phyloP scores from a whole-genome alignment of 1,140 invertebrate species.

The Drosophila pruinosa region DNA sequence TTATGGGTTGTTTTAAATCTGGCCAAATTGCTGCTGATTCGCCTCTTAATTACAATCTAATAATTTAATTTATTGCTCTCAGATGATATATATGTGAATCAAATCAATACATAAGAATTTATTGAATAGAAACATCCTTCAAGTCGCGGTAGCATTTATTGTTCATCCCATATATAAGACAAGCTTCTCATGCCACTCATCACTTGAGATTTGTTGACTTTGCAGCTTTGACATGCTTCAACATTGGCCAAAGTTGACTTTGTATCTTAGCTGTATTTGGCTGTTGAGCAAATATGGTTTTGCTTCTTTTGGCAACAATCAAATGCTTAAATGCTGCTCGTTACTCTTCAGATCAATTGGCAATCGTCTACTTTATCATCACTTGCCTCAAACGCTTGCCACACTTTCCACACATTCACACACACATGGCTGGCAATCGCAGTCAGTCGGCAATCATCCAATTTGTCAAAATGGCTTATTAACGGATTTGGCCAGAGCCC shows the following conservation, averaged over 20 bases:
- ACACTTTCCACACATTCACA: slow-evolving; percentile 1
- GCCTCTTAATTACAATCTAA: no score
- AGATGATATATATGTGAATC: no score
- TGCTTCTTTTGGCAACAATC: slow-evolving; percentile 10
- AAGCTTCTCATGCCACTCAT: not conserved
- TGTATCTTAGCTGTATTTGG: slow-evolving; percentile 5
- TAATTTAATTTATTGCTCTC: no score
- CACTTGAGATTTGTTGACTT: not conserved
- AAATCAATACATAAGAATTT: no score
- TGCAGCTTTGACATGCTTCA: not conserved
- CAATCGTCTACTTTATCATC: slow-evolving; percentile 13
- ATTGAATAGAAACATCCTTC: no score
- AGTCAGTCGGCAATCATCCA: slow-evolving; percentile 64
- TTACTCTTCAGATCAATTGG: slow-evolving; percentile 24
- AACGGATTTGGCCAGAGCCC: slow-evolving; percentile 69
- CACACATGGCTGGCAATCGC: slow-evolving; percentile 1
- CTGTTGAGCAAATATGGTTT: slow-evolving; percentile 2
- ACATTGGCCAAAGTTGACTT: not conserved
- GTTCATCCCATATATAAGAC: not conserved
- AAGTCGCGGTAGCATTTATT: no score
- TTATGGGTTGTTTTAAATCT: no score
- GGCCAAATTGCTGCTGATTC: no score
- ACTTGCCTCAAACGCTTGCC: slow-evolving; percentile 10
- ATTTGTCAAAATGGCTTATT: slow-evolving; percentile 80
- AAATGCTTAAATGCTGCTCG: slow-evolving; percentile 21